These are phyloP conservation scores for Centroberyx gerrardi DNA, from an alignment of 2,797 vertebrate species.

Conservation along the genomic window DNA sequence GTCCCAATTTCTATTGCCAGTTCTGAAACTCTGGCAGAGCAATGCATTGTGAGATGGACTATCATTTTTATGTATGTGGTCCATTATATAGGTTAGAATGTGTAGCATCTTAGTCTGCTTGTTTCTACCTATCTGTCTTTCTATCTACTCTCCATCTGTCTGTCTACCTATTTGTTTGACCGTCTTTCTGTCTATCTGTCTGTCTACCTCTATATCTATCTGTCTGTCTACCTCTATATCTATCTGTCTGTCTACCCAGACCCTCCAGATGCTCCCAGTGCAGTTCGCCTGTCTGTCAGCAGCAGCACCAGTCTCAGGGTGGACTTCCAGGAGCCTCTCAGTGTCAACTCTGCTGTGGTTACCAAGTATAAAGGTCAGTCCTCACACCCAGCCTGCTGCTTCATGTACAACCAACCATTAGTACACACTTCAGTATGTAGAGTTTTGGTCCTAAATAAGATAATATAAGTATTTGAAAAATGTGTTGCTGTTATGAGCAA, in stretches of 20 bases:
- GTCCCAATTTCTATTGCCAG: constrained; percentile 9
- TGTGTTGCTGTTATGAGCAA: background rate
- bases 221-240: background rate
- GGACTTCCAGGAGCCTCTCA: constrained; percentile 91
- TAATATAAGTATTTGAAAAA: background rate
- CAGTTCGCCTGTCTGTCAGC: constrained; percentile 87
- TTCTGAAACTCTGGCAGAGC: constrained; percentile 1
- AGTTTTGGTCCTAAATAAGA: too few relatives aligned
- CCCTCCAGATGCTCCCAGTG: constrained; percentile 88
- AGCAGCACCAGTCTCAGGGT: constrained; percentile 90
- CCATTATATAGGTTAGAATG: background rate
- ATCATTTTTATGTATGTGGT: background rate
- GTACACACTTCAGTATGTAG: background rate
- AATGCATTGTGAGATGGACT: background rate
- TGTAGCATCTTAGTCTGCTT: background rate
- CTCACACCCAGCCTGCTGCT: background rate
- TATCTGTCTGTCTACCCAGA: constrained; percentile 72
- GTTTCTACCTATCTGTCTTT: constrained; percentile 23
- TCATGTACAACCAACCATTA: constrained; percentile 19
- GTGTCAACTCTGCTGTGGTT: constrained; percentile 91
- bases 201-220: background rate
- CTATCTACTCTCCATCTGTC: background rate
- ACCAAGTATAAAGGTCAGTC: constrained; percentile 93
- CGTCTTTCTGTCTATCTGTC: constrained; percentile 33
- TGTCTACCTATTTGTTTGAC: constrained; percentile 13